Base-by-base conservation (phyloP, 1,140 invertebrate species). In the Hermetia illucens region DNA sequence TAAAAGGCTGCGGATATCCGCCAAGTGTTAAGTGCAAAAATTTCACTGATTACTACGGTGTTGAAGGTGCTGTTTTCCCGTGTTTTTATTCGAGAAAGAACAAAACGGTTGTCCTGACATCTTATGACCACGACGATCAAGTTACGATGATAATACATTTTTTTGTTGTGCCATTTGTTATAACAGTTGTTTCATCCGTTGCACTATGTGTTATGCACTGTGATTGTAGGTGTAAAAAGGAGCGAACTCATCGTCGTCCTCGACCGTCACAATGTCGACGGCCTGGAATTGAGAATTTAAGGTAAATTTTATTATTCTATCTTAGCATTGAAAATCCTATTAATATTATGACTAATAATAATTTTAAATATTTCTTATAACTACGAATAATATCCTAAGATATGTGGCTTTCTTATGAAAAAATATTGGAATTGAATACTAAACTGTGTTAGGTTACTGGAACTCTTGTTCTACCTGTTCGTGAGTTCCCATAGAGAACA, bases 1-100 rank as follows among this genome's bases (percentile, higher is more conserved):
- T 82, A 53, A 83, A 82, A 58, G 84, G 83, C 4, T 90, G 86
- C 59, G 86, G 85, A n/a, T 90, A 89, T 60, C 86, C 86, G 32
- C 86, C 86, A 15, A 68, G 65, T 17, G 80, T 88, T n/a, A 72
- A 80, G 49, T 91, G 86, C 61, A 71, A 75, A 45, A 82, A 83
- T 48, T 90, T 89, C 54, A 84, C 80, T 24, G 68, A 71, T 20
- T 73, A 69, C 41, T 82, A 79, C 50, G 83, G 82, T 36, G 68
- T 71, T 46, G 75, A 80, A 45, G 82, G 82, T 38, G 74, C 77
- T 17, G 72, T 71, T 49, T 88, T 84, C 55, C 80, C 81, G 12
- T 89, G 85, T 55, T 81, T 76, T 62, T 89, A 86, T 70, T 88
- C 83, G 41, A 67, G 76, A 13, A 73, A 82, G 47, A 86, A 89